Percentiles rank a stretch among this genome's conserved stretches.
These are phyloP conservation scores for Protonemura montana DNA, from an alignment of 2,888 invertebrate genomes.

Conservation along the genomic window DNA sequence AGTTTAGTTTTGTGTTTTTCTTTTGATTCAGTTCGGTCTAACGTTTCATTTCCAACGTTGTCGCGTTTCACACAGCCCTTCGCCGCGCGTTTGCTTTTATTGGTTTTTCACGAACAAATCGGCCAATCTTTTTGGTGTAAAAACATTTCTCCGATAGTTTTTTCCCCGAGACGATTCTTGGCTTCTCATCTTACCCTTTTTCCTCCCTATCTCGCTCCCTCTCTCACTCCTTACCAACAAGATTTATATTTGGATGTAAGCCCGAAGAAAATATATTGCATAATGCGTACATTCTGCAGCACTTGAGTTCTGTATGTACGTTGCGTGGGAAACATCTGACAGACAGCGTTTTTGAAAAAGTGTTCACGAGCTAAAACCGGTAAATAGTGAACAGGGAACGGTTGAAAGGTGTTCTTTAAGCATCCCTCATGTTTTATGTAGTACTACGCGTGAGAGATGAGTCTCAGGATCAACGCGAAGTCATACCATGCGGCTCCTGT, in stretches of 20 bases:
- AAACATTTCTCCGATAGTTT: conserved; percentile 1
- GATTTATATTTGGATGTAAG: background rate
- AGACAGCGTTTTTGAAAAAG: background rate
- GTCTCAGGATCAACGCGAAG: background rate
- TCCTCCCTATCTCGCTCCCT: background rate
- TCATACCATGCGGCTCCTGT: background rate
- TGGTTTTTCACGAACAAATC: background rate
- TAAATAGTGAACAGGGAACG: conserved; percentile 7
- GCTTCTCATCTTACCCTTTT: background rate
- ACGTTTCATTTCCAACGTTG: background rate
- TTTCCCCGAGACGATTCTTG: background rate
- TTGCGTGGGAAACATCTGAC: background rate
- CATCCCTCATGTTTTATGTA: background rate
- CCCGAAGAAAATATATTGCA: background rate
- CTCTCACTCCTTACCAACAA: background rate
- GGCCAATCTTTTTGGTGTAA: background rate
- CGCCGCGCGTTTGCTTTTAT: background rate
- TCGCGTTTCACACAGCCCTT: background rate
- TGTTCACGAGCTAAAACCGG: background rate
- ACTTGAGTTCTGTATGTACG: background rate
- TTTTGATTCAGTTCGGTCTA: background rate
- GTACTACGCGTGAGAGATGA: background rate
- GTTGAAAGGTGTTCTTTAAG: background rate
- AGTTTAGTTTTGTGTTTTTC: background rate
- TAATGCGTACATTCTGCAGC: background rate